Percentiles rank a stretch among this genome's conserved stretches.
phyloP scores from a whole-genome alignment of 2,113 vertebrate genomes.

The Pitta sordida region DNA sequence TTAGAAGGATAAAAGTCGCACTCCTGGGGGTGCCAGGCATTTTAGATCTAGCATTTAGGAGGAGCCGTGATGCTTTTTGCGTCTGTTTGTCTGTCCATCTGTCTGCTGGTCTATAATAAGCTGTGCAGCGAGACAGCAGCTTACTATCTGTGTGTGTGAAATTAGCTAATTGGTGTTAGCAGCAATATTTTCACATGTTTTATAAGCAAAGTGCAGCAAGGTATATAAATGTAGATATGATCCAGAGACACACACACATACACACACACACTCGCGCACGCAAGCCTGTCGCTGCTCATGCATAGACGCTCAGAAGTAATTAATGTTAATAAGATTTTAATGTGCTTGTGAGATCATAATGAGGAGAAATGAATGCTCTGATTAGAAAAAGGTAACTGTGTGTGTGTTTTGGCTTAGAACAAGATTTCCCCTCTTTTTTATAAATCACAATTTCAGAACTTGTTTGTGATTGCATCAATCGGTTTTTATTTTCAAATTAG shows the following conservation, averaged over 20 bases:
- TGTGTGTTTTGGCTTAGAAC: constrained; percentile 85
- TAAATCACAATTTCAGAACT: constrained; percentile 85
- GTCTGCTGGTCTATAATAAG: constrained; percentile 73
- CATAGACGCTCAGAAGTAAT: constrained; percentile 85
- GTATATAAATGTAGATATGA: constrained; percentile 86
- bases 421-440: constrained; percentile 81
- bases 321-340: constrained; percentile 90
- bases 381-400: constrained; percentile 86
- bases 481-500: constrained; percentile 84
- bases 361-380: constrained; percentile 87
- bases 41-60: constrained; percentile 65
- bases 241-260: constrained; percentile 73
- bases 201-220: constrained; percentile 85
- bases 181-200: constrained; percentile 88
- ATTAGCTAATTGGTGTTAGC: constrained; percentile 86
- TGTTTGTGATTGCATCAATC: constrained; percentile 83
- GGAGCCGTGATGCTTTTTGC: constrained; percentile 57
- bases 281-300: constrained; percentile 80
- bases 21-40: constrained; percentile 62
- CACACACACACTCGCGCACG: not conserved
- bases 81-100: constrained; percentile 78
- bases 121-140: constrained; percentile 74
- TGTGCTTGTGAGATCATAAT: constrained; percentile 89
- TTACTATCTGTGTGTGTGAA: constrained; percentile 79
- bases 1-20: constrained; percentile 52